phyloP scores from a whole-genome alignment of 2,113 vertebrate species.

The Gymnogyps californianus region DNA sequence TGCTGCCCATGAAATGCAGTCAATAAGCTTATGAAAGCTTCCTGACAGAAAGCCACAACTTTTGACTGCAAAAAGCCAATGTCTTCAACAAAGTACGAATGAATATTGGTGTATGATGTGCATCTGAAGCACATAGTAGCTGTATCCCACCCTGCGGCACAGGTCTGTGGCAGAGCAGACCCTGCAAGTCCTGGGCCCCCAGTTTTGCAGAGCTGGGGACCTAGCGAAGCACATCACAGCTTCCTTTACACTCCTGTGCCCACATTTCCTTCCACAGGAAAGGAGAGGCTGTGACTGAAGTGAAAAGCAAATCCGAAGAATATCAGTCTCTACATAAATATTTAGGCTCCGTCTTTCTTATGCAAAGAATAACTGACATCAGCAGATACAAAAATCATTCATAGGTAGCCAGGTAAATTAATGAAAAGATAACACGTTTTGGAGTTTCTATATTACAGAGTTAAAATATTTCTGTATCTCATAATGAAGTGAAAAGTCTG shows the following conservation, averaged over 20 bases:
- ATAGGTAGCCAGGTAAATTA: neutral
- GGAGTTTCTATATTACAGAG: neutral
- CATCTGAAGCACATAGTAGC: neutral
- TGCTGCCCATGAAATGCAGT: neutral
- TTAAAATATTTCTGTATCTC: neutral
- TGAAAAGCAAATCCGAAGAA: neutral
- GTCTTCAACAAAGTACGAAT: neutral
- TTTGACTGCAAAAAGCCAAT: neutral
- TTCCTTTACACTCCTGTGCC: neutral
- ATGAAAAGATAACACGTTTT: neutral
- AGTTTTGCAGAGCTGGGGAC: neutral
- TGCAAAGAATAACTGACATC: neutral
- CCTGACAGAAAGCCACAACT: neutral
- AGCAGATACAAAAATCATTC: neutral
- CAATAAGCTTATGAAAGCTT: neutral
- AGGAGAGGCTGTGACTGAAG: neutral
- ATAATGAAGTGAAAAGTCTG: neutral
- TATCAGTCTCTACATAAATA: neutral
- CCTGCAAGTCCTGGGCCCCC: neutral
- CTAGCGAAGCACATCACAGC: neutral
- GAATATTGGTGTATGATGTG: neutral
- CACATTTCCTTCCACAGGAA: neutral
- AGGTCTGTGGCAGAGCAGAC: neutral
- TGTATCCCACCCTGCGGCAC: accelerated
- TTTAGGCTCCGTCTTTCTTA: neutral